These are phyloP conservation scores for Arvicanthis niloticus DNA, from an alignment of 2,113 vertebrate species.

Conservation along the genomic window DNA sequence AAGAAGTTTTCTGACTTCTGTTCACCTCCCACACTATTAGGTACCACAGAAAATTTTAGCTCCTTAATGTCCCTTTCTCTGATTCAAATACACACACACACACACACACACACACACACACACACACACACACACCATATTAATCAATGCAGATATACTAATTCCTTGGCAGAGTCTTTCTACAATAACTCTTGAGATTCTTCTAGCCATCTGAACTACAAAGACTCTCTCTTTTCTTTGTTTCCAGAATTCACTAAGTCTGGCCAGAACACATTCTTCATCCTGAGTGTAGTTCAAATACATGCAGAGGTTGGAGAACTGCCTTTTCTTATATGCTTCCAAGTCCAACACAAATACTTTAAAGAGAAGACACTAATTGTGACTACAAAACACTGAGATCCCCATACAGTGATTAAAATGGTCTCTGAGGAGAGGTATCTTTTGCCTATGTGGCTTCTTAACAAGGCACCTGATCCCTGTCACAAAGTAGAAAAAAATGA, in stretches of 20 bases:
- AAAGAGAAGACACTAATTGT: background rate
- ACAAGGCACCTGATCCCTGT: background rate
- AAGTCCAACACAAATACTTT: background rate
- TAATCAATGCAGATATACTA: background rate
- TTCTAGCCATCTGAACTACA: background rate
- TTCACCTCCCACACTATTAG: background rate
- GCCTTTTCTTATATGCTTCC: background rate
- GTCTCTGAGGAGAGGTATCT: conserved; percentile 49
- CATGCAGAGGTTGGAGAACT: background rate
- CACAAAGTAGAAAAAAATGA: background rate
- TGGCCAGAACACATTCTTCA: background rate
- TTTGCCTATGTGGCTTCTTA: background rate
- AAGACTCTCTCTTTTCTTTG: background rate
- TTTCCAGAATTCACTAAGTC: background rate
- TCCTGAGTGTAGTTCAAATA: background rate
- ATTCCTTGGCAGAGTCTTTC: background rate
- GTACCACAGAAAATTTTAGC: background rate
- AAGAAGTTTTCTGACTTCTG: background rate
- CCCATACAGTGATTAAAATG: background rate
- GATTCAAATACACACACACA: no score
- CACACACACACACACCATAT: background rate
- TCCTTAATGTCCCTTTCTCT: background rate
- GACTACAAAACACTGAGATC: background rate
- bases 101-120: background rate
- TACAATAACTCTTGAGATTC: background rate